phyloP scores from a whole-genome alignment of 2,113 vertebrate genomes.

The Cochlearius cochlearius region DNA sequence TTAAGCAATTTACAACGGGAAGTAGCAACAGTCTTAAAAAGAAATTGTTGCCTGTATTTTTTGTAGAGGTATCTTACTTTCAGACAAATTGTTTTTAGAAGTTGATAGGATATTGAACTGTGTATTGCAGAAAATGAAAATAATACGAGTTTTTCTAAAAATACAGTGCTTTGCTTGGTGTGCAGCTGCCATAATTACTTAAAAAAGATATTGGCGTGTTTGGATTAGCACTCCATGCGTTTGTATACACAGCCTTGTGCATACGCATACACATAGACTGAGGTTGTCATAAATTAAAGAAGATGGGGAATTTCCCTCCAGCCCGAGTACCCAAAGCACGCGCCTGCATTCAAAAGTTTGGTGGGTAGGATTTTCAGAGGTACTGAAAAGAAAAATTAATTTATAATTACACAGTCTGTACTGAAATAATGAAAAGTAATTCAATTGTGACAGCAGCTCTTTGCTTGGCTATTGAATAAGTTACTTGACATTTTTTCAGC shows the following conservation, averaged over 20 bases:
- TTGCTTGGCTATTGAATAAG: neutral
- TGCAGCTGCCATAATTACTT: neutral
- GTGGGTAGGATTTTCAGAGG: neutral
- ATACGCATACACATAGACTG: neutral
- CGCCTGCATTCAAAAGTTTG: neutral
- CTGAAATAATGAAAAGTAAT: conserved; percentile 8
- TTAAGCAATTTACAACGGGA: neutral
- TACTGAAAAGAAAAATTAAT: neutral
- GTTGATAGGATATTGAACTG: neutral
- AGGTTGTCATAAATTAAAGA: neutral
- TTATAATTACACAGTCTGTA: neutral
- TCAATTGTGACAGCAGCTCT: neutral
- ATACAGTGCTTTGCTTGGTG: neutral
- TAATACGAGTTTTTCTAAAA: neutral
- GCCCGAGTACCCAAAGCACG: neutral
- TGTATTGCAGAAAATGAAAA: neutral
- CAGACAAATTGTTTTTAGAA: neutral
- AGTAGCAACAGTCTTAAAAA: neutral
- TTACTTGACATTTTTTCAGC: neutral
- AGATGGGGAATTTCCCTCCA: neutral
- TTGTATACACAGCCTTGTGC: neutral
- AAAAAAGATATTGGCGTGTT: neutral
- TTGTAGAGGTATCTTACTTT: neutral
- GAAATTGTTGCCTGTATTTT: neutral
- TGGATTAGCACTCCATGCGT: neutral